Evolutionary conservation across 2,888 invertebrate species (phyloP).

Genomic region (Agrilus cyanescens): DNA sequence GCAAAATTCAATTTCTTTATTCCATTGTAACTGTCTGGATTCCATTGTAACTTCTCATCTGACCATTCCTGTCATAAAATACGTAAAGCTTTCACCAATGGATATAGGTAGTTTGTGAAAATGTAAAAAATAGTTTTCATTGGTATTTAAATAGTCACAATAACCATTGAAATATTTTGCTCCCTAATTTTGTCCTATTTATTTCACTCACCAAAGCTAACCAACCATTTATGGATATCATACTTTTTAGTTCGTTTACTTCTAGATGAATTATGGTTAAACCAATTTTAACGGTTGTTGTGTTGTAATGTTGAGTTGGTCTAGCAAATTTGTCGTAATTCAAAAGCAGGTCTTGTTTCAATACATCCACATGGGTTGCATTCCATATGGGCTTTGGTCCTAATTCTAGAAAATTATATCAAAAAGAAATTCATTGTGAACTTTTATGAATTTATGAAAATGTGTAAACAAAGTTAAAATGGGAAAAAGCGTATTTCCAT

Average conservation of each 20-base stretch:
- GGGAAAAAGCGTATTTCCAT: no score
- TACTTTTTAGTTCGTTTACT: conserved; percentile 50
- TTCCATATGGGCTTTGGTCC: conserved; percentile 40
- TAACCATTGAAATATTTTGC: no score
- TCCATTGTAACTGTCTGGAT: conserved; percentile 51
- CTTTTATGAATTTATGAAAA: no score
- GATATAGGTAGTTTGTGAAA: no score
- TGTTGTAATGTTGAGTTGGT: conserved; percentile 40
- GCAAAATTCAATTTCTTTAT: conserved; percentile 48
- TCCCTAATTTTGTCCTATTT: no score
- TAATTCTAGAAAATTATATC: conserved; percentile 19
- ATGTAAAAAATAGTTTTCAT: no score
- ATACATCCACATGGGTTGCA: conserved; percentile 41
- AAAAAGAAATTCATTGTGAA: no score
- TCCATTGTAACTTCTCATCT: conserved; percentile 66
- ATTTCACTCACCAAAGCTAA: conserved; percentile 45
- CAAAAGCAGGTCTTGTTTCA: conserved; percentile 44
- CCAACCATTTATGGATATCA: conserved; percentile 48
- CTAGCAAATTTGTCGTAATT: conserved; percentile 45
- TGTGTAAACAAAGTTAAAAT: no score
- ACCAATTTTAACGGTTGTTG: conserved; percentile 40
- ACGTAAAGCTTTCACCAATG: no score
- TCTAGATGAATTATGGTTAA: conserved; percentile 52
- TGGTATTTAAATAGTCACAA: no score
- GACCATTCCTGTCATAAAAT: conserved; percentile 53